Evolutionary conservation across 2,797 vertebrate genomes (phyloP).

Genomic region (Onychomys leucogaster): DNA sequence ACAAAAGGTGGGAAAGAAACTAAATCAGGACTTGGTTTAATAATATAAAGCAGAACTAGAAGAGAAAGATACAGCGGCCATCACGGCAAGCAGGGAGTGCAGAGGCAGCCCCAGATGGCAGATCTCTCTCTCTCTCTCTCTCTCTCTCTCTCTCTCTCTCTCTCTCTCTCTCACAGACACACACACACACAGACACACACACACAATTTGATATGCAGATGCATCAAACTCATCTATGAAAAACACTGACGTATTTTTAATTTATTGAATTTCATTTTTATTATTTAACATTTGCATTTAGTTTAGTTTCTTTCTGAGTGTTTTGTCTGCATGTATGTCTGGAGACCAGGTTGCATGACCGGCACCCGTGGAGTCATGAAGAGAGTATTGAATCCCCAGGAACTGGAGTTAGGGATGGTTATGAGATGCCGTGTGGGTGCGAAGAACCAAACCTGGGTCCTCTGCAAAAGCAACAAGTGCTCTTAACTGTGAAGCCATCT

Average conservation of each 20-base stretch:
- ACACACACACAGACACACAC: not conserved
- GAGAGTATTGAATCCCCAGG: not conserved
- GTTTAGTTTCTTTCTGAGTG: not conserved
- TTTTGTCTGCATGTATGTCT: not conserved
- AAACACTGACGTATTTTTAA: not conserved
- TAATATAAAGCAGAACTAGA: not conserved
- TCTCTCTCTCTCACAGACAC: not conserved
- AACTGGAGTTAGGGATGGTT: not conserved
- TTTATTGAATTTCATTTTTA: not conserved
- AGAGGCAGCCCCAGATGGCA: not conserved
- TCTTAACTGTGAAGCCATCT: not conserved
- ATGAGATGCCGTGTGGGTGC: not conserved
- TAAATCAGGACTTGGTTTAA: not conserved
- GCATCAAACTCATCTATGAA: not conserved
- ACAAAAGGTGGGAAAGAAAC: not conserved
- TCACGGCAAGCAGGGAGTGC: fast-evolving
- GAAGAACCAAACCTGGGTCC: not conserved
- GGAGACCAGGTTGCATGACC: not conserved
- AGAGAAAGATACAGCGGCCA: not conserved
- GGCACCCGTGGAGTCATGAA: not conserved
- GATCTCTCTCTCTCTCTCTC: too few species aligned
- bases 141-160: too few species aligned
- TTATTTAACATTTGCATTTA: not conserved
- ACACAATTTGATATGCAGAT: not conserved
- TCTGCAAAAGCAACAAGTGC: not conserved